A percentile compares a stretch with the other conserved stretches of the same genome.
Conservation (phyloP, 2,113 vertebrate genomes). For the Scatophagus argus region DNA sequence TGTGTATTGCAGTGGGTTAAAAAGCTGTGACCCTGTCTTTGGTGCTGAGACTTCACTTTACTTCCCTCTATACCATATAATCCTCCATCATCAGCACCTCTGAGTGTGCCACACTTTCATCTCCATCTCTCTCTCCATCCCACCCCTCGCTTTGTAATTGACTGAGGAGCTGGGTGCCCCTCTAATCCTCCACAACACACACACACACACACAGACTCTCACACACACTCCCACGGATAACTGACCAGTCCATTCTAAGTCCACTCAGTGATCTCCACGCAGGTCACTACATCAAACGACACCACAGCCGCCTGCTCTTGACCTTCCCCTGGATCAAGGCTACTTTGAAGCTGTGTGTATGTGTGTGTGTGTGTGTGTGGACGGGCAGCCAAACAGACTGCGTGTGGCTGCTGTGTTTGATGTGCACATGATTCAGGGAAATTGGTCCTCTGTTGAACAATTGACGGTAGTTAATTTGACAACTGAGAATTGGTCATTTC, state of each 20-base stretch:
- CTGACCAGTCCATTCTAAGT: constrained; percentile 68
- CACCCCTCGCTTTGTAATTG: constrained; percentile 57
- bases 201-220: constrained; percentile 1
- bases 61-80: constrained; percentile 55
- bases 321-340: constrained; percentile 73
- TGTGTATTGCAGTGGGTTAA: constrained; percentile 26
- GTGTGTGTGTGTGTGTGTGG: constrained; percentile 15
- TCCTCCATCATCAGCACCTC: constrained; percentile 70
- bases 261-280: constrained; percentile 41
- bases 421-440: constrained; percentile 44
- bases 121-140: constrained; percentile 50
- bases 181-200: constrained; percentile 54
- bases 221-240: constrained; percentile 44
- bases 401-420: constrained; percentile 44
- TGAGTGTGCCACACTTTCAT: constrained; percentile 65
- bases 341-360: constrained; percentile 71
- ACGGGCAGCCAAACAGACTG: neutral
- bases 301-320: constrained; percentile 62
- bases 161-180: constrained; percentile 45
- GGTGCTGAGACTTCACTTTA: constrained; percentile 44
- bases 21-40: constrained; percentile 56
- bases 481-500: constrained; percentile 52
- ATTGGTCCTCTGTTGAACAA: constrained; percentile 35
- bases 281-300: constrained; percentile 78
- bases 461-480: constrained; percentile 55